Evolutionary conservation across 2,113 vertebrate genomes (phyloP), one percentile per base, ranked within the genome.

Genomic region (Lethenteron reissneri): DNA sequence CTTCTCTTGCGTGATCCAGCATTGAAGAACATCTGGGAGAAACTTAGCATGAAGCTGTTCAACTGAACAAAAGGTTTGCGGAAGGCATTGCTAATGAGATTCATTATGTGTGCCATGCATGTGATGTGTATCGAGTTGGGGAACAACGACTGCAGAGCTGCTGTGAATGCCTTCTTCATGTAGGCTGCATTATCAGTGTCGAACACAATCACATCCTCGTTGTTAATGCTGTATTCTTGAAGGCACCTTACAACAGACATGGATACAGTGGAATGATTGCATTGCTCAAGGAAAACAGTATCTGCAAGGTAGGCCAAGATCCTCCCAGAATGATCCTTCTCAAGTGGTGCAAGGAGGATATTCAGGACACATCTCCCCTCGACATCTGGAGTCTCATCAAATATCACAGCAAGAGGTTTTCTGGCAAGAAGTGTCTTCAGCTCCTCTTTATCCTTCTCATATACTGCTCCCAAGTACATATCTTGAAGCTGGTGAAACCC

Each of bases 141-240:
- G 71, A 73, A 74, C 14, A 76, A 57, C 1, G 73, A 73, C 56
- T 75, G 70, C 5, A 75, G 25, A 1, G 72, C 74, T 70, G 62
- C 73, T 17, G 4, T 74, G 5, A 58, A 75, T 2, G 74, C 60
- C 17, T 73, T 76, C 57, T 73, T 73, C 74, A 75, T 76, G 57
- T 70, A 74, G 17, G 73, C 74, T 4, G 74, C 73, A 62, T 75
- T 76, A 12, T 74, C 75, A n/a, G 73, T 77, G 60, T 76, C 70
- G 56, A 76, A 77, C 1, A 76, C 72, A 58, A 75, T 74, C n/a
- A 76, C 71, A 19, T 75, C 71, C 2, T 77, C 71, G 71, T 74
- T 74, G 14, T 12, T 7, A 2, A 76, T 74, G 15, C 12, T 57
- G 58, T 74, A 75, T 11, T 76, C 74, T 57, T 74, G 72, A 1